phyloP scores from a whole-genome alignment of 2,888 invertebrate species.

The Allophyes oxyacanthae region DNA sequence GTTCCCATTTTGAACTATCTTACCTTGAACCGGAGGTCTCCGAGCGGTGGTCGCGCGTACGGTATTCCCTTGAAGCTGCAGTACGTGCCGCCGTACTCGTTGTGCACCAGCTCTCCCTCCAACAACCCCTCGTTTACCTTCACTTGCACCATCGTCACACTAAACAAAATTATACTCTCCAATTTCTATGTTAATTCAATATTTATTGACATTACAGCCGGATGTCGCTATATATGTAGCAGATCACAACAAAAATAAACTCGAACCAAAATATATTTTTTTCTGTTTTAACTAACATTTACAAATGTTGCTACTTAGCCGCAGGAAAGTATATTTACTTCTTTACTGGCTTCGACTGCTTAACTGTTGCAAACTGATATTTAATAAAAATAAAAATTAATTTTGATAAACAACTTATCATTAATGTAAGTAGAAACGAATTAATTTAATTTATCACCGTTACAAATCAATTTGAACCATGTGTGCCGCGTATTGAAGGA shows the following conservation, averaged over 20 bases:
- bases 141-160: conserved; percentile 59
- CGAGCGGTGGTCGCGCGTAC: conserved; percentile 75
- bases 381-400: not conserved
- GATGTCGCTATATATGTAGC: conserved; percentile 16
- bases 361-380: not conserved
- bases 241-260: not conserved
- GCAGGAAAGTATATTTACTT: too few relatives aligned
- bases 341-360: not conserved
- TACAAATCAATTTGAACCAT: conserved; percentile 4
- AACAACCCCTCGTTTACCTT: conserved; percentile 65
- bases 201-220: not conserved
- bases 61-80: conserved; percentile 79
- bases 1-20: too few relatives aligned
- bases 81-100: conserved; percentile 64
- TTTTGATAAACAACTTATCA: not conserved
- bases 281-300: not conserved
- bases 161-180: not conserved
- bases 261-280: conserved; percentile 1
- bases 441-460: conserved; percentile 20
- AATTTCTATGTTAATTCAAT: conserved; percentile 3
- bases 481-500: not conserved
- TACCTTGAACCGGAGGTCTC: conserved; percentile 76
- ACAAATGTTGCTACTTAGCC: not conserved
- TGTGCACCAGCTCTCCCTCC: conserved; percentile 66
- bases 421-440: not conserved